Base-by-base conservation (phyloP, 2,113 vertebrate genomes). In the Hymenochirus boettgeri region DNA sequence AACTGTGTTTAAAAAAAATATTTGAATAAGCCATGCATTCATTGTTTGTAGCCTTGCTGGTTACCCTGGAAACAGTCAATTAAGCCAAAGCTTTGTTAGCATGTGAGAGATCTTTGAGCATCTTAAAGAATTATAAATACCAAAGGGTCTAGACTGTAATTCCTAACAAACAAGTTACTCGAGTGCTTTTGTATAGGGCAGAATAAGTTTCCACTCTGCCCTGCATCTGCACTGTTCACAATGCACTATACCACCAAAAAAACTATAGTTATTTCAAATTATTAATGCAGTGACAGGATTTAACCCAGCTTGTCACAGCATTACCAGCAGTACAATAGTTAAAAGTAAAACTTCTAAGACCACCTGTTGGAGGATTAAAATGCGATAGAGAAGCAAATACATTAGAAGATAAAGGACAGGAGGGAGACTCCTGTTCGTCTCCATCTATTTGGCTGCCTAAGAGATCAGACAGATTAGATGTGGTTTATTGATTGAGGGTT, bases 381-480 rank as follows among this genome's bases (percentile, higher is more conserved):
- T 45, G 33, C 8, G 47, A 45, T 47, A 69, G 33, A 46, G 19
- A 23, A 53, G 33, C 24, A 69, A 53, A 65, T 45, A 53, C 52
- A 57, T 60, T 27, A 56, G 29, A 64, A 29, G 42, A 52, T 45
- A 19, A 60, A 60, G 65, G 47, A 29, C 9, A 45, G 27, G 26
- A 65, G 55, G 39, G 19, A 64, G 61, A 52, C 53, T 62, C 50
- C 46, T 35, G 57, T 58, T 55, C 21, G 46, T 58, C 61, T 54
- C 69, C 69, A 47, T 65, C 47, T 47, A 55, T 54, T 60, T 54
- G 56, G 37, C 55, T 48, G 37, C 45, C 47, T 60, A 11, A 4
- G 35, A 69, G 65, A 69, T 69, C 57, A 69, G 65, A 69, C 65
- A 69, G 65, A 69, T 69, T 69, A 69, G 65, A 69, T 60, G 65